Evolutionary conservation across 2,888 invertebrate genomes (phyloP).

Genomic region (Dryobota labecula): DNA sequence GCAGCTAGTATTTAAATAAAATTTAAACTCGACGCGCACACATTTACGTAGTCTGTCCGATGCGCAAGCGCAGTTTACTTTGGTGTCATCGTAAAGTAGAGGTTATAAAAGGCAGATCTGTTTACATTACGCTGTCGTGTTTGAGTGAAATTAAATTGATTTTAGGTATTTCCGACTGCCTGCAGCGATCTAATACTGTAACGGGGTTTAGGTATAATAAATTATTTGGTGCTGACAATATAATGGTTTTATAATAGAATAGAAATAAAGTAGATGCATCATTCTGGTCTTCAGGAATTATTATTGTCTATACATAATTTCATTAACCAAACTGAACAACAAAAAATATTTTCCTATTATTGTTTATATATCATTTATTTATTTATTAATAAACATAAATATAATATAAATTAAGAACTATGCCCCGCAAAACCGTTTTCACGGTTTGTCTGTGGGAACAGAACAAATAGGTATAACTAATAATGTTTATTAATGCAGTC

Average conservation of each 20-base stretch:
- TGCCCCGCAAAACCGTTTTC: too few species aligned
- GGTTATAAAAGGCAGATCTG: conserved; percentile 75
- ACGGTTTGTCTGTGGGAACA: too few species aligned
- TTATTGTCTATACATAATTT: neutral
- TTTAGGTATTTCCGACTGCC: conserved; percentile 59
- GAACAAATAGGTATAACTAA: too few species aligned
- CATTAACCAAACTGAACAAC: too few species aligned
- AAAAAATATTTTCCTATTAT: too few species aligned
- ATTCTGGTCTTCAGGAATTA: neutral
- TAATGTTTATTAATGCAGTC: too few species aligned
- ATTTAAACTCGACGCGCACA: conserved; percentile 10
- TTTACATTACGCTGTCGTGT: conserved; percentile 62
- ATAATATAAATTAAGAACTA: too few species aligned
- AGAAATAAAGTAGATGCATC: conserved; percentile 1
- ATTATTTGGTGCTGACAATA: conserved; percentile 13
- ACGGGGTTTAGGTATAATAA: neutral
- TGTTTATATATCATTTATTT: too few species aligned
- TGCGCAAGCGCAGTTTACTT: conserved; percentile 69
- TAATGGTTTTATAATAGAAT: neutral
- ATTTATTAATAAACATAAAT: too few species aligned
- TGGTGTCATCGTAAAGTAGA: conserved; percentile 71
- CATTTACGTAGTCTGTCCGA: conserved; percentile 33
- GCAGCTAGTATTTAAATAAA: too few species aligned
- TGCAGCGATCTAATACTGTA: conserved; percentile 34
- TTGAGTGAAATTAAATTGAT: conserved; percentile 70